phyloP scores from a whole-genome alignment of 2,113 vertebrate genomes.

The Neodon shergylaensis region DNA sequence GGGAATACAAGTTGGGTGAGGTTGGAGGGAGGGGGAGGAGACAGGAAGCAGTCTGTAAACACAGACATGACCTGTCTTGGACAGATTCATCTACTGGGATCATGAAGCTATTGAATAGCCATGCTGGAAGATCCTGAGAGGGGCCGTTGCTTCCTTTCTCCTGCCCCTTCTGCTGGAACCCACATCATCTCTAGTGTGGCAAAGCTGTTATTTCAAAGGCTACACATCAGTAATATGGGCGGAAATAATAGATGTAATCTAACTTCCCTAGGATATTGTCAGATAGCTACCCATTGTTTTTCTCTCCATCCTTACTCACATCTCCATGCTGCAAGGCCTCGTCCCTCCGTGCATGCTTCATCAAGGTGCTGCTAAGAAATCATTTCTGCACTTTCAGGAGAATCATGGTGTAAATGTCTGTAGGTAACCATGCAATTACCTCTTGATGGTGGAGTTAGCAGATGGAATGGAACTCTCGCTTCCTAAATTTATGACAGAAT shows the following conservation, averaged over 20 bases:
- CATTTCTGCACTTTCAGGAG: background rate
- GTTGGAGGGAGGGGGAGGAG: constrained; percentile 23
- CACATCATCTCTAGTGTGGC: background rate
- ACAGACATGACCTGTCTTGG: constrained; percentile 28
- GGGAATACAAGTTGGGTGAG: constrained; percentile 46
- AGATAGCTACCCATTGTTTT: background rate
- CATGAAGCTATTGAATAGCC: background rate
- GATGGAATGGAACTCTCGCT: background rate
- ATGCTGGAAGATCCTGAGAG: background rate
- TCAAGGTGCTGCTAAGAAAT: background rate
- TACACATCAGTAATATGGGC: background rate
- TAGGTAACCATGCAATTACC: background rate
- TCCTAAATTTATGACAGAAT: constrained; percentile 7
- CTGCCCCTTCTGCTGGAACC: background rate
- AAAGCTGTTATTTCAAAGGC: constrained; percentile 19
- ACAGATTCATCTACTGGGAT: constrained; percentile 33
- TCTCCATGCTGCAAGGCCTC: background rate
- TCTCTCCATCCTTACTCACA: background rate
- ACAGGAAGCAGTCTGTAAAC: constrained; percentile 61
- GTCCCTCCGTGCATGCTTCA: background rate
- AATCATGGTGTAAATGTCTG: background rate
- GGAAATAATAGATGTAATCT: background rate
- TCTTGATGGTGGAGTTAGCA: background rate
- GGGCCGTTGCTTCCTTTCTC: background rate
- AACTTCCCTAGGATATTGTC: background rate